A percentile compares a stretch with the other conserved stretches of the same genome.
Evolutionary conservation across 2,888 invertebrate species (phyloP).

Genomic region (Lasioglossum malachurum): DNA sequence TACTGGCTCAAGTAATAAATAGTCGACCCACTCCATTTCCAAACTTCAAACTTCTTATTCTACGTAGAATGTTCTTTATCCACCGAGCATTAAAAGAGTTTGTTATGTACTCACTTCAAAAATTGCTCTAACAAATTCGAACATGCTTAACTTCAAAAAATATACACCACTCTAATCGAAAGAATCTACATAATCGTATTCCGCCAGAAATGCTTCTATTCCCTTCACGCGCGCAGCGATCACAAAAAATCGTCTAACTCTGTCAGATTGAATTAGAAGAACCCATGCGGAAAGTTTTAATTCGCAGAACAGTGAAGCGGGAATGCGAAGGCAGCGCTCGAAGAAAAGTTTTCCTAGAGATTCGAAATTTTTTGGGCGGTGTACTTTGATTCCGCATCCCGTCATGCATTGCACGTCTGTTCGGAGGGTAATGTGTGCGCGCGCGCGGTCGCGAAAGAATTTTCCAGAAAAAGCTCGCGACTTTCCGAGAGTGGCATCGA

Average conservation of each 20-base stretch:
- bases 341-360: neutral
- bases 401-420: slow-evolving; percentile 55
- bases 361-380: slow-evolving; percentile 23
- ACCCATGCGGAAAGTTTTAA: neutral
- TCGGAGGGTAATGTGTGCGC: neutral
- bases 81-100: too few relatives aligned
- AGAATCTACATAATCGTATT: neutral
- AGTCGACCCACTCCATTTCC: neutral
- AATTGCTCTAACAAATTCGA: neutral
- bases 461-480: slow-evolving; percentile 70
- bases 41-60: neutral
- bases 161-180: neutral
- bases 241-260: neutral
- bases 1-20: neutral
- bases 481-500: slow-evolving; percentile 75
- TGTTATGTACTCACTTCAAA: neutral
- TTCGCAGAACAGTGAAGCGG: neutral
- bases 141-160: neutral
- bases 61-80: neutral
- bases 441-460: slow-evolving; percentile 61
- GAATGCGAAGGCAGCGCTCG: neutral
- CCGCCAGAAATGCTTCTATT: neutral
- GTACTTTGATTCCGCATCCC: slow-evolving; percentile 47
- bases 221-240: neutral
- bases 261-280: neutral